These are phyloP conservation scores for Cheilosia grossa DNA, from an alignment of 2,888 invertebrate species.

Conservation along the genomic window DNA sequence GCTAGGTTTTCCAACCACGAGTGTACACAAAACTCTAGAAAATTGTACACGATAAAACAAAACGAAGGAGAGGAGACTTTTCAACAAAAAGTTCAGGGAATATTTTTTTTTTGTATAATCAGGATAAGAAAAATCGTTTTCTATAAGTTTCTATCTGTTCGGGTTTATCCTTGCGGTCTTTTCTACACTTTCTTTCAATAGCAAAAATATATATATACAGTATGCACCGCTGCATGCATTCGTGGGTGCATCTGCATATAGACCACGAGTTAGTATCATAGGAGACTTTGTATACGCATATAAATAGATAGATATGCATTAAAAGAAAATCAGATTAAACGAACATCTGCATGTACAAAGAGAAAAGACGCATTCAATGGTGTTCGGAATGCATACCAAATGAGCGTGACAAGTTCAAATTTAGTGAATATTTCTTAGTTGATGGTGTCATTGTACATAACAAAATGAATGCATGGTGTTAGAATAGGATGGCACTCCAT, in stretches of 20 bases:
- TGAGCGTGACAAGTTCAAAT: slow-evolving; percentile 34
- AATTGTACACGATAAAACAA: slow-evolving; percentile 10
- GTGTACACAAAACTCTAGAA: neutral
- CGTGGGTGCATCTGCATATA: neutral
- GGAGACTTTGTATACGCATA: neutral
- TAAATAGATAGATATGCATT: slow-evolving; percentile 2
- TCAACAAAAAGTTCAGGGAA: slow-evolving; percentile 34
- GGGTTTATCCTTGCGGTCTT: slow-evolving; percentile 17
- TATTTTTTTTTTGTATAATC: slow-evolving; percentile 7
- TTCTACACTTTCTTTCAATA: neutral
- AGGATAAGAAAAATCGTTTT: slow-evolving; percentile 39
- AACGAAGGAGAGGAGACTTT: slow-evolving; percentile 1
- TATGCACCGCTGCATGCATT: neutral
- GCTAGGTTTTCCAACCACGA: slow-evolving; percentile 5
- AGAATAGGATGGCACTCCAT: slow-evolving; percentile 13
- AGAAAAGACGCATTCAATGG: neutral
- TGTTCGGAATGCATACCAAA: slow-evolving; percentile 26
- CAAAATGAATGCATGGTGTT: slow-evolving; percentile 15
- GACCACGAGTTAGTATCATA: neutral
- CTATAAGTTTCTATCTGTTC: slow-evolving; percentile 30
- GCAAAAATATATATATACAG: neutral
- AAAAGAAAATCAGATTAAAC: slow-evolving; percentile 32
- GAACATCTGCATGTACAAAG: slow-evolving; percentile 4
- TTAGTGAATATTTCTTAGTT: slow-evolving; percentile 22
- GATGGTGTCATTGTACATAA: slow-evolving; percentile 20